A percentile compares a stretch with the other conserved stretches of the same genome.
Conservation (phyloP, 1,140 invertebrate genomes). For the Drosophila bipectinata region DNA sequence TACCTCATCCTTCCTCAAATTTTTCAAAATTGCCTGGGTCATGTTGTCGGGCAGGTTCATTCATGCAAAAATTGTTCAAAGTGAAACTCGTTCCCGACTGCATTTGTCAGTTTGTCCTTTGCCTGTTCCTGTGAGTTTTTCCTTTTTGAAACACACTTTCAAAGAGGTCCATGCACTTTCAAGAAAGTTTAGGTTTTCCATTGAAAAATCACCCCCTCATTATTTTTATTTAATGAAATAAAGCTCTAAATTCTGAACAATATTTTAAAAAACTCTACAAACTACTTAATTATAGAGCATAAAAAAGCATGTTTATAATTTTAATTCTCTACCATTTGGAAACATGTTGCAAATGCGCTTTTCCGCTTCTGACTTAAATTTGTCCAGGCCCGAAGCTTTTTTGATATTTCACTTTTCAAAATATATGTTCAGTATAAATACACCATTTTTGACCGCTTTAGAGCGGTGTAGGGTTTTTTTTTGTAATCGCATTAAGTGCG, state of each 20-base stretch:
- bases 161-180: not conserved
- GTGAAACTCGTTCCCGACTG: conserved; percentile 61
- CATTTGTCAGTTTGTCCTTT: conserved; percentile 71
- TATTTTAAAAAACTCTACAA: not conserved
- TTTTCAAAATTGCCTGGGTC: conserved; percentile 25
- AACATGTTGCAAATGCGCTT: conserved; percentile 81
- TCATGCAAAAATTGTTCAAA: conserved; percentile 79
- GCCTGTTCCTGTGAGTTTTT: conserved; percentile 7
- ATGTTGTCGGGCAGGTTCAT: conserved; percentile 54
- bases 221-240: too few species aligned
- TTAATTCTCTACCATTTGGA: conserved; percentile 16
- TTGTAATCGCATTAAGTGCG: conserved; percentile 83
- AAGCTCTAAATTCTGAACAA: too few species aligned
- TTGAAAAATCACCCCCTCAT: too few species aligned
- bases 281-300: conserved; percentile 5
- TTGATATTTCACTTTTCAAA: conserved; percentile 62
- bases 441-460: conserved; percentile 24
- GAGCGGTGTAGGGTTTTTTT: conserved; percentile 56
- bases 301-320: not conserved
- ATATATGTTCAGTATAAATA: conserved; percentile 13
- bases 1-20: conserved; percentile 23
- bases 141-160: not conserved
- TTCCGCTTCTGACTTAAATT: conserved; percentile 79
- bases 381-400: conserved; percentile 40
- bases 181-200: not conserved